Evolutionary conservation across 2,888 invertebrate genomes (phyloP).

Genomic region (Mimas tiliae): DNA sequence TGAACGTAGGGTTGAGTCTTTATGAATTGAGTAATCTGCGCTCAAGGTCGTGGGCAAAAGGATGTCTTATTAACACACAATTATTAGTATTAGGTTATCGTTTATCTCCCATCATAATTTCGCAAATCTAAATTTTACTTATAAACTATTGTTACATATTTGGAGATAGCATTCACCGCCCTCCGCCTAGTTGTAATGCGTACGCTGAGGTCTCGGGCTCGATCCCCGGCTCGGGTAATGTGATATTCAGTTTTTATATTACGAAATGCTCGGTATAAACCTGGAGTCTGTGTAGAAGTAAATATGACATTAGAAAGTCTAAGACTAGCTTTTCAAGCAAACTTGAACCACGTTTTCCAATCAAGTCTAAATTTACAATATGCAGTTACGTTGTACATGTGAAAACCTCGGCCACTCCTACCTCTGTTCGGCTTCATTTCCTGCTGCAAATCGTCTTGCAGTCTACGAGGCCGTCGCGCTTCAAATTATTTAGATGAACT

Average conservation of each 20-base stretch:
- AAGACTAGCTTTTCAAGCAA: not conserved
- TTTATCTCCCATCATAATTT: not conserved
- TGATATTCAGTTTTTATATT: too few relatives aligned
- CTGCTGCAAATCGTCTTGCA: constrained; percentile 68
- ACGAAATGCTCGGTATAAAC: too few relatives aligned
- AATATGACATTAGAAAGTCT: too few relatives aligned
- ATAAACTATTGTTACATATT: not conserved
- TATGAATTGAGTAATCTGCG: constrained; percentile 9
- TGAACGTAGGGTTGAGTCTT: constrained; percentile 28
- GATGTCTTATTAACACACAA: not conserved
- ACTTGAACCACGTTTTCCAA: not conserved
- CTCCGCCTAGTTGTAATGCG: too few relatives aligned
- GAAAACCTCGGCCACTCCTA: constrained; percentile 49
- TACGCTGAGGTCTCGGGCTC: too few relatives aligned
- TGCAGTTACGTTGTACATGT: not conserved
- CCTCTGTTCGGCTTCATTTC: constrained; percentile 73
- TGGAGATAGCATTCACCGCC: too few relatives aligned
- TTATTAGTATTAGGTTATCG: not conserved
- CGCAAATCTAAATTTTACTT: not conserved
- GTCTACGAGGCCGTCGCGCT: constrained; percentile 2
- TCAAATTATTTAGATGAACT: not conserved
- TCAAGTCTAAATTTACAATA: not conserved
- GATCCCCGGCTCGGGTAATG: too few relatives aligned
- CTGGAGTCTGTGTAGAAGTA: too few relatives aligned
- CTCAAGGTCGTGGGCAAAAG: not conserved